Evolutionary conservation across 1,140 invertebrate species (phyloP).

Genomic region (Colletes latitarsis): DNA sequence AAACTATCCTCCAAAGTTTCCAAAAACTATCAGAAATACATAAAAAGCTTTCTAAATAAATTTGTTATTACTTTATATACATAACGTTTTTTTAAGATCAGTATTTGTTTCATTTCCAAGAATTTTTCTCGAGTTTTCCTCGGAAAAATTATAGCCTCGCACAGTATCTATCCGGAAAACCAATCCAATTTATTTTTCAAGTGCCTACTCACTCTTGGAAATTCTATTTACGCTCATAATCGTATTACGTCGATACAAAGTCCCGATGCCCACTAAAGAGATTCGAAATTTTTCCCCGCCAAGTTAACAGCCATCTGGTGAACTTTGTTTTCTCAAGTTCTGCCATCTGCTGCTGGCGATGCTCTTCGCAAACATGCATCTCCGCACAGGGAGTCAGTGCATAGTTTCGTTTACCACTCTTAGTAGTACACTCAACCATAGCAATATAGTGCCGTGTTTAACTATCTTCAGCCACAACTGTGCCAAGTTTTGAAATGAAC

Average conservation of each 20-base stretch:
- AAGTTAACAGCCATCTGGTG: slow-evolving; percentile 25
- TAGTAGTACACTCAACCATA: background rate
- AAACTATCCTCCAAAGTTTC: too few relatives aligned
- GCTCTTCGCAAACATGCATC: slow-evolving; percentile 38
- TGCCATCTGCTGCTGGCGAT: slow-evolving; percentile 34
- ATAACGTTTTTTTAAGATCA: too few relatives aligned
- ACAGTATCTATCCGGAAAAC: too few relatives aligned
- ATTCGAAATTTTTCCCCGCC: slow-evolving; percentile 2
- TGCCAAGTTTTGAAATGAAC: slow-evolving; percentile 39
- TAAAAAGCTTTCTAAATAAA: too few relatives aligned
- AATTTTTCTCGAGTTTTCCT: too few relatives aligned
- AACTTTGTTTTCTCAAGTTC: slow-evolving; percentile 35
- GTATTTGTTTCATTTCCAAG: too few relatives aligned
- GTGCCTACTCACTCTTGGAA: too few relatives aligned
- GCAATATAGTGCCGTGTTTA: slow-evolving; percentile 26
- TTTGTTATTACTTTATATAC: too few relatives aligned
- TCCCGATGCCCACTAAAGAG: background rate
- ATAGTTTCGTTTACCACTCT: slow-evolving; percentile 18
- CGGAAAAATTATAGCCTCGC: too few relatives aligned
- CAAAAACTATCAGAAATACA: too few relatives aligned
- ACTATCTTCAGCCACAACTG: slow-evolving; percentile 21
- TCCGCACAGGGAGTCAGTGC: background rate
- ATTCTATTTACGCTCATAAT: background rate
- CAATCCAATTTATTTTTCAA: too few relatives aligned
- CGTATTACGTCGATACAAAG: background rate